Base-by-base conservation (phyloP, 2,888 invertebrate species). In the Synanthedon vespiformis region DNA sequence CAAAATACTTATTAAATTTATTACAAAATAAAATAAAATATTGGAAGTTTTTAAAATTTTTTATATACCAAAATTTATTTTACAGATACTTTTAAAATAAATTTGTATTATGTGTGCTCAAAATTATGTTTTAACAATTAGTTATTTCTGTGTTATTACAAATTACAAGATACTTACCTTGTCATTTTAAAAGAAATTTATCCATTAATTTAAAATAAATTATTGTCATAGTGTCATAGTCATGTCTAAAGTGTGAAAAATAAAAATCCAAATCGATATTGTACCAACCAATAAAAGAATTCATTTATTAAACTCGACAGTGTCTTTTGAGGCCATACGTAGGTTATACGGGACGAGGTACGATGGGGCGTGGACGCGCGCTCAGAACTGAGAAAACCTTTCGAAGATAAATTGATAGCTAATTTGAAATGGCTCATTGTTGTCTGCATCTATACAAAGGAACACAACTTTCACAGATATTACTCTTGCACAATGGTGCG, bases 401-500 rank as follows among this genome's bases (percentile, higher is more conserved):
- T 76, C 70, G 70, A 69, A 78, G 81, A 82, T 84, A 83, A 80
- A 81, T 82, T 80, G 79, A 82, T 77, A 70, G 81, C 80, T 85
- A 84, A 85, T 85, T 84, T 75, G 70, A 75, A 85, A 84, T 75
- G 74, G 80, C 73, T 76, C 72, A 85, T 85, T 85, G 85, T 84
- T 84, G 84, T 85, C 79, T 81, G 77, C 71, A 65, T 67, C 69
- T 65, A 65, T 72, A 80, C 80, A 83, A 85, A 81, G 80, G 77
- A 70, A 70, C 75, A 74, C 76, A 77, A 79, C 82, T 81, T 84
- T 80, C 77, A 70, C 71, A 75, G 72, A 76, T 76, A 75, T 77
- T 72, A 68, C 69, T 61, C 63, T 67, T 66, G 67, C 72, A 79
- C 81, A 83, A 80, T 80, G 62, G 64, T 60, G 59, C 61, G 58